phyloP scores from a whole-genome alignment of 2,797 vertebrate species.

The Masticophis lateralis region DNA sequence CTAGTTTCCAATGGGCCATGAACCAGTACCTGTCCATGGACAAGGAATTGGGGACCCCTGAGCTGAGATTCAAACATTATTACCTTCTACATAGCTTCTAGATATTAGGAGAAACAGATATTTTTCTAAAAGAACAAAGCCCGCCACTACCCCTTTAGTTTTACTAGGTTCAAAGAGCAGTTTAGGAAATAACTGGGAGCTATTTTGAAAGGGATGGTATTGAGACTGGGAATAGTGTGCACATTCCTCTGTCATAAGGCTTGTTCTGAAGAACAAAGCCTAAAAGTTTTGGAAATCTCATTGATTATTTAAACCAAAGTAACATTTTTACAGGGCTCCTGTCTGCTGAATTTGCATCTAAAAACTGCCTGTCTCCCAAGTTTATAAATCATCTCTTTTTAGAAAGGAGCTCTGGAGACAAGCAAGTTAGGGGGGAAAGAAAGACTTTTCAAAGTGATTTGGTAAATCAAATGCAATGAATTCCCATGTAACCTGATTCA shows the following conservation, averaged over 20 bases:
- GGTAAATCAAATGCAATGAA: conserved; percentile 57
- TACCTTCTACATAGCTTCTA: not conserved
- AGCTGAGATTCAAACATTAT: not conserved
- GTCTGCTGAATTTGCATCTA: not conserved
- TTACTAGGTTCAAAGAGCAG: not conserved
- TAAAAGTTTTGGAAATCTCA: not conserved
- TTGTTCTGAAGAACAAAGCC: conserved; percentile 9
- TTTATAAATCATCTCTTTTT: conserved; percentile 18
- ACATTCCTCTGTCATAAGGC: not conserved
- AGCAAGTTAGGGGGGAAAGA: not conserved
- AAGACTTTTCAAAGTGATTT: conserved; percentile 50
- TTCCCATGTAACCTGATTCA: conserved; percentile 49
- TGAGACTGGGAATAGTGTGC: not conserved
- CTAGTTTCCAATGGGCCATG: not conserved
- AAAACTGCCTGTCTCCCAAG: not conserved
- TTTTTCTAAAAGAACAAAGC: not conserved
- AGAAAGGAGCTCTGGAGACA: conserved; percentile 22
- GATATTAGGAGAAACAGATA: not conserved
- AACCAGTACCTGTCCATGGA: not conserved
- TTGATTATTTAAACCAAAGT: conserved; percentile 1
- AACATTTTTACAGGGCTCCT: not conserved
- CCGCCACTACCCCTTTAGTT: not conserved
- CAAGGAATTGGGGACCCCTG: not conserved
- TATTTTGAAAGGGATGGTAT: not conserved
- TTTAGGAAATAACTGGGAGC: not conserved